These are phyloP conservation scores for Lasioglossum villosulum DNA, from an alignment of 2,888 invertebrate species.

Conservation along the genomic window DNA sequence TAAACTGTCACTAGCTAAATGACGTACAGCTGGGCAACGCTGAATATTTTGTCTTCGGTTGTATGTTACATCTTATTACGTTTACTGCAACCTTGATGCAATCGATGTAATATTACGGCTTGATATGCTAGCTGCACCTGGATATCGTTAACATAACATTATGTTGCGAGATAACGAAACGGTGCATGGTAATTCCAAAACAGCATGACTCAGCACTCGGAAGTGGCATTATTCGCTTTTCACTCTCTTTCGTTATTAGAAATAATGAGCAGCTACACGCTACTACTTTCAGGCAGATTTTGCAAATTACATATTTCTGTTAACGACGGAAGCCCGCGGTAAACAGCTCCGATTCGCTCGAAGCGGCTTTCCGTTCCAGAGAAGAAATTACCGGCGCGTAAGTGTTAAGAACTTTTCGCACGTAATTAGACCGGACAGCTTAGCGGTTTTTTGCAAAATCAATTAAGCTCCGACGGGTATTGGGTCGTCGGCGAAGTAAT, in stretches of 20 bases:
- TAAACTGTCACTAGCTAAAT: no score
- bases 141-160: neutral
- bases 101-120: neutral
- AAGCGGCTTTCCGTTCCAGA: neutral
- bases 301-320: neutral
- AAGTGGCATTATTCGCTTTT: neutral
- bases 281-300: neutral
- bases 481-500: neutral
- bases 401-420: neutral
- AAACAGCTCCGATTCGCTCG: neutral
- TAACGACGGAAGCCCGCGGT: neutral
- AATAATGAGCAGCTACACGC: neutral
- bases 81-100: neutral
- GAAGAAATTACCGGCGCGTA: neutral
- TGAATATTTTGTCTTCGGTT: neutral
- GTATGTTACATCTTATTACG: neutral
- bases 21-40: neutral
- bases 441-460: slow-evolving; percentile 1
- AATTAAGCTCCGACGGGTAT: neutral
- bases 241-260: neutral
- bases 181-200: neutral
- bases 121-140: neutral
- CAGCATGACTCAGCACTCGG: neutral
- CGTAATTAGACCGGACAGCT: neutral
- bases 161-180: neutral